A percentile compares a stretch with the other conserved stretches of the same genome.
phyloP scores from a whole-genome alignment of 2,797 vertebrate genomes.

The Euphonia xanthogaster region DNA sequence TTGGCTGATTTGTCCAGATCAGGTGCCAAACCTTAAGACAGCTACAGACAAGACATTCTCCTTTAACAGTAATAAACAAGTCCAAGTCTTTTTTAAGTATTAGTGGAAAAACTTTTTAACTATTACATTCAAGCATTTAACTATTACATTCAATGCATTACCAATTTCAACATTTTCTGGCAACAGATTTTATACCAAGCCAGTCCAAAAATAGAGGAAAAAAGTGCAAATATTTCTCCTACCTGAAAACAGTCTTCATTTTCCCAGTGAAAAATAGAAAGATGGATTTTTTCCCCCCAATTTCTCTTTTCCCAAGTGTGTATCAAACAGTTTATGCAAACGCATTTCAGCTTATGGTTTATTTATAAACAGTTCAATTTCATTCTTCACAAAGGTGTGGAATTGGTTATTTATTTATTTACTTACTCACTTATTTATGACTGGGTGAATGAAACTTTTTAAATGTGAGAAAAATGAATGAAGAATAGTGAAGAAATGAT shows the following conservation, averaged over 20 bases:
- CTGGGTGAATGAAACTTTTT: constrained; percentile 39
- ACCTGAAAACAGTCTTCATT: not conserved
- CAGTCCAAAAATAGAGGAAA: not conserved
- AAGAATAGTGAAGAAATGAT: constrained; percentile 13
- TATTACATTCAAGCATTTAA: not conserved
- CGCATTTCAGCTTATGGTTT: constrained; percentile 38
- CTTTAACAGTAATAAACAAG: not conserved
- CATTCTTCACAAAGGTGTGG: constrained; percentile 19
- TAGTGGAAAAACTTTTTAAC: not conserved
- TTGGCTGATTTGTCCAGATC: not conserved
- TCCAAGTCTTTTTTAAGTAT: not conserved
- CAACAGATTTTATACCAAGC: not conserved
- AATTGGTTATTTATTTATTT: constrained; percentile 61
- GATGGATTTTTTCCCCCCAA: not conserved
- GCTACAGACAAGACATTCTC: not conserved
- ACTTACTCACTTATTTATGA: constrained; percentile 50
- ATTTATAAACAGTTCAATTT: constrained; percentile 55
- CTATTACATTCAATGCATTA: not conserved
- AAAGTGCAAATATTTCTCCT: not conserved
- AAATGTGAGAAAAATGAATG: constrained; percentile 15
- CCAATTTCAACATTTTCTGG: not conserved
- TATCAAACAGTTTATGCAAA: constrained; percentile 44
- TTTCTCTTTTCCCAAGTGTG: constrained; percentile 14
- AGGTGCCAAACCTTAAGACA: not conserved
- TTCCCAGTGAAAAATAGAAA: not conserved